phyloP scores from a whole-genome alignment of 2,797 vertebrate species.

The Hypotaenidia okinawae region DNA sequence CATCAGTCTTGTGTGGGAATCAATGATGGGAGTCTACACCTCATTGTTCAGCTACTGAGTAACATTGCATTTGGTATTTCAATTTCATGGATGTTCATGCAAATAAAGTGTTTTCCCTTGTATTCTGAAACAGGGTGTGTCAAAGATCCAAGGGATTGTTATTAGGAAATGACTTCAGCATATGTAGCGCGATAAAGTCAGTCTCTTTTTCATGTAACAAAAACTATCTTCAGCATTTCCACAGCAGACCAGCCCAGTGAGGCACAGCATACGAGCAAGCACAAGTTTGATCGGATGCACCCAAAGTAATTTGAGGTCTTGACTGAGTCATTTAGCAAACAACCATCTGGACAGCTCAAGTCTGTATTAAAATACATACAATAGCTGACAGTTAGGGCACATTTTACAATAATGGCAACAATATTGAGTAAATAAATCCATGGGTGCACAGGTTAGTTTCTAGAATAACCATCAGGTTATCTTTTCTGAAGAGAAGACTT shows the following conservation, averaged over 20 bases:
- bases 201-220: not conserved
- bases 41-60: not conserved
- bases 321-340: not conserved
- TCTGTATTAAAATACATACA: not conserved
- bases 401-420: not conserved
- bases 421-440: not conserved
- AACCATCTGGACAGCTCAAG: not conserved
- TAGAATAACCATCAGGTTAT: not conserved
- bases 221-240: not conserved
- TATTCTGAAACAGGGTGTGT: not conserved
- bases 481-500: not conserved
- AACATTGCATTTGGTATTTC: not conserved
- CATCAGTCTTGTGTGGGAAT: not conserved
- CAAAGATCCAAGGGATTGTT: not conserved
- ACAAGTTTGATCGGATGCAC: not conserved
- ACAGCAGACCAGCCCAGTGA: not conserved
- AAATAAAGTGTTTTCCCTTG: not conserved
- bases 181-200: not conserved
- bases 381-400: not conserved
- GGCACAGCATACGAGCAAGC: not conserved
- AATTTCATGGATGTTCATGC: not conserved
- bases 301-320: not conserved
- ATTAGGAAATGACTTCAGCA: not conserved
- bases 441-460: not conserved
- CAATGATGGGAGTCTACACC: not conserved